Base-by-base conservation (phyloP, 2,797 vertebrate species). In the Tiaroga cobitis region DNA sequence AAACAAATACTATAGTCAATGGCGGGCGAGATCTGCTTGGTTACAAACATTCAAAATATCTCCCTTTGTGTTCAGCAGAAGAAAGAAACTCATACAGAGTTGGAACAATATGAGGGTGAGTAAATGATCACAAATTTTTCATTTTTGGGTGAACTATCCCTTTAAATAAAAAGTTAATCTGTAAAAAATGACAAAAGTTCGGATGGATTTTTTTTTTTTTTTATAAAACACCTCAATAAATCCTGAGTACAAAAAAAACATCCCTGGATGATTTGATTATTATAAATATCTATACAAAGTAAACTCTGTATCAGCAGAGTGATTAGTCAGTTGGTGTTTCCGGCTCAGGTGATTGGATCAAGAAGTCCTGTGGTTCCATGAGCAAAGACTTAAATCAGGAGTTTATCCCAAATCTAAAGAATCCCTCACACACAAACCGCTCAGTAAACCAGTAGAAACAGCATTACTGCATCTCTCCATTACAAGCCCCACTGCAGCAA, bases 401-500 rank as follows among this genome's bases (percentile, higher is more conserved):
- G 49, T 34, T 76, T 37, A n/a, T 76, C 6, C 73, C 19, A 76
- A 56, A 56, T 15, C 29, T 37, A 15, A 24, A 37, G 19, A 13
- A 76, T 54, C 51, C 49, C 49, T 76, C 26, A 7, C 49, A 19
- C 19, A 37, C 73, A 54, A 21, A 34, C 29, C 9, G 29, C 49
- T 49, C 46, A 75, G 9, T 21, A 54, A 54, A 56, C 56, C 56
- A 34, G 72, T 51, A 51, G 72, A 51, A 51, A 21, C 59, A 26
- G 61, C 26, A 29, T 63, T 13, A 32, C 46, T 6, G 72, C 46
- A 51, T 74, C 46, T 74, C 46, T 24, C 69, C 41, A 75, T 75
- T 8, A 54, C 73, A 54, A 11, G 73, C 54, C 46, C 73, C 73
- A 75, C 46, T 75, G 73, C 73, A 75, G 46, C 32, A 76, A 76